A percentile compares a stretch with the other conserved stretches of the same genome.
Evolutionary conservation across 2,113 vertebrate species (phyloP).

Genomic region (Benitochromis conjunctus): DNA sequence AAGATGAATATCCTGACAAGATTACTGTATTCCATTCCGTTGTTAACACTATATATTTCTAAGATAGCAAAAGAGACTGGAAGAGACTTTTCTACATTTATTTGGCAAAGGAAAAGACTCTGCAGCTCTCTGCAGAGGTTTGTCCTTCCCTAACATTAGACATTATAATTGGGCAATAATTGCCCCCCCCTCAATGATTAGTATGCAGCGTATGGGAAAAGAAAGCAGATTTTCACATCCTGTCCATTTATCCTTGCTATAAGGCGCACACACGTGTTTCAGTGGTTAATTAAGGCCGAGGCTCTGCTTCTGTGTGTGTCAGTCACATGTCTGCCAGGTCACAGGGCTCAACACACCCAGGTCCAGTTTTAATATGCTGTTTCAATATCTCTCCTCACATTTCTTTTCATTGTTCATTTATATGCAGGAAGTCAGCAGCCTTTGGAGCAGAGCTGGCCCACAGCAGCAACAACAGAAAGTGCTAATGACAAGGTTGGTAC

Average conservation of each 20-base stretch:
- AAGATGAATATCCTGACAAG: not conserved
- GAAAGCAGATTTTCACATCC: not conserved
- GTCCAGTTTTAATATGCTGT: not conserved
- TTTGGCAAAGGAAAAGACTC: not conserved
- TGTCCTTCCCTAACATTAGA: not conserved
- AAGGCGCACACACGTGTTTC: not conserved
- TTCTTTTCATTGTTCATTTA: conserved; percentile 11
- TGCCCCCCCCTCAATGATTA: not conserved
- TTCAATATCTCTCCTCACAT: not conserved
- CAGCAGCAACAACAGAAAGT: conserved; percentile 13
- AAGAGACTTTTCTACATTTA: not conserved
- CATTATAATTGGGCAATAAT: not conserved
- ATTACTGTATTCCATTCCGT: not conserved
- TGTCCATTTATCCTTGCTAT: not conserved
- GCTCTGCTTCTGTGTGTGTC: not conserved
- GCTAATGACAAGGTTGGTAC: conserved; percentile 34
- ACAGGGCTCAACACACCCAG: not conserved
- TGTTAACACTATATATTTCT: not conserved
- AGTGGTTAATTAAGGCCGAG: not conserved
- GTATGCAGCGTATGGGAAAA: not conserved
- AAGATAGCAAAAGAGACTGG: not conserved
- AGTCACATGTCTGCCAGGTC: not conserved
- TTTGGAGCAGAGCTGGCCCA: conserved; percentile 40
- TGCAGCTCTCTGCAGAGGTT: not conserved
- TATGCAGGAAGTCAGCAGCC: conserved; percentile 40